Base-by-base conservation (phyloP, 2,113 vertebrate species). In the Cinclus cinclus region DNA sequence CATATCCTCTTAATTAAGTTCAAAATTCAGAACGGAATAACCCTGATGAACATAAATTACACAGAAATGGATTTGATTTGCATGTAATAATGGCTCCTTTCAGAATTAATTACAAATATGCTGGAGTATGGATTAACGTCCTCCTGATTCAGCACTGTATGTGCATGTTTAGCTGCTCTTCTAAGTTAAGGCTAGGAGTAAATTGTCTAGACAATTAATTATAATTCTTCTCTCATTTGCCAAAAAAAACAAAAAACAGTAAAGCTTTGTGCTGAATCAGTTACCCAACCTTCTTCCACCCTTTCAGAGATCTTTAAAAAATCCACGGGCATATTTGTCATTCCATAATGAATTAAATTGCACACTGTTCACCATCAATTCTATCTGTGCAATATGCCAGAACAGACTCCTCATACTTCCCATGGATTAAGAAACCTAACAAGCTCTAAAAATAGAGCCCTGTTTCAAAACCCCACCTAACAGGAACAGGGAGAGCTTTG, bases 21-120 rank as follows among this genome's bases (percentile, higher is more conserved):
- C 69, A 93, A 69, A 91, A 78, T 67, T 90, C 76, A 70, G 46
- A 81, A 33, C 4, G 16, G 63, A 83, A 44, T 77, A 90, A 88
- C 55, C 49, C 39, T 2, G 1, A 63, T 42, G 67, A 92, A 60
- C 62, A 91, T 33, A 80, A 62, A 83, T 49, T 42, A 78, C 55
- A 49, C 49, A 41, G 75, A 75, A 91, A 75, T 39, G 56, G 80
- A 58, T 78, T 85, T 81, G 82, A 76, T 92, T 97, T 91, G 92
- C 39, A 80, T 69, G 69, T 95, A 93, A 89, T 93, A 89, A 89
- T 77, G 50, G 39, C 87, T 77, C 74, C 89, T 94, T 90, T 94
- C 83, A 41, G 91, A 86, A 80, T 87, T 95, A 94, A 96, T 93
- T 90, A 94, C 91, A 93, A 96, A 94, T 71, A 83, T 37, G 85